These are phyloP conservation scores for Ophioninae sp. DNA, from an alignment of 2,888 invertebrate species.

Conservation along the genomic window DNA sequence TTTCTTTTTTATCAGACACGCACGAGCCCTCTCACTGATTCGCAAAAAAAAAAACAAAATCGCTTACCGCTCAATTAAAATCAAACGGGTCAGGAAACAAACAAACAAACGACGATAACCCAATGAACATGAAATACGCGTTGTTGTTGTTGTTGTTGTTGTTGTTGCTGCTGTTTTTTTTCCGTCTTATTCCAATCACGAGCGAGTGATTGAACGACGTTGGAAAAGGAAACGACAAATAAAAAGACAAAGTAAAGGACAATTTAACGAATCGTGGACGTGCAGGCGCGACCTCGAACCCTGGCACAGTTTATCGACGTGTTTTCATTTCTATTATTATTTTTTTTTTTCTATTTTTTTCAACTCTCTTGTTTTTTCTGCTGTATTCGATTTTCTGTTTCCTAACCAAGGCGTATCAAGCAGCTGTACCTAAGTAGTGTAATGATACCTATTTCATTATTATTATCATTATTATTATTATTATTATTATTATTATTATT, in stretches of 20 bases:
- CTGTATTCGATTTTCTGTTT: conserved; percentile 65
- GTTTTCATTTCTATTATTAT: conserved; percentile 61
- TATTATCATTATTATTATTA: conserved; percentile 67
- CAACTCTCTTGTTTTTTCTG: conserved; percentile 50
- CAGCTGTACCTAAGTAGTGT: conserved; percentile 79
- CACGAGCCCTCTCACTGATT: no score
- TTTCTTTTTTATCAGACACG: conserved; percentile 32
- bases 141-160: no score
- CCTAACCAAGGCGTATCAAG: conserved; percentile 75
- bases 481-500: conserved; percentile 67
- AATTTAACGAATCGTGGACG: conserved; percentile 55
- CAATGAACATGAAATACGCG: no score
- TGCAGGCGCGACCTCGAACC: conserved; percentile 53
- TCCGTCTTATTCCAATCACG: no score
- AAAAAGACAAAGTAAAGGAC: conserved; percentile 42
- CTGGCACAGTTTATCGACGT: conserved; percentile 38
- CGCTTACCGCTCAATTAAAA: conserved; percentile 17
- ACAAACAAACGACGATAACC: background rate
- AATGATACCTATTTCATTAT: conserved; percentile 72
- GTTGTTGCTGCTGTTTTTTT: no score
- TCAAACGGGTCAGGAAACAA: background rate
- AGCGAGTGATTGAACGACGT: conserved; percentile 29
- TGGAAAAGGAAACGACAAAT: conserved; percentile 57
- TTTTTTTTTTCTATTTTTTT: conserved; percentile 61
- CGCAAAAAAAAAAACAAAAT: no score